Base-by-base conservation (phyloP, 1,140 invertebrate genomes). In the Drosophila orosa region DNA sequence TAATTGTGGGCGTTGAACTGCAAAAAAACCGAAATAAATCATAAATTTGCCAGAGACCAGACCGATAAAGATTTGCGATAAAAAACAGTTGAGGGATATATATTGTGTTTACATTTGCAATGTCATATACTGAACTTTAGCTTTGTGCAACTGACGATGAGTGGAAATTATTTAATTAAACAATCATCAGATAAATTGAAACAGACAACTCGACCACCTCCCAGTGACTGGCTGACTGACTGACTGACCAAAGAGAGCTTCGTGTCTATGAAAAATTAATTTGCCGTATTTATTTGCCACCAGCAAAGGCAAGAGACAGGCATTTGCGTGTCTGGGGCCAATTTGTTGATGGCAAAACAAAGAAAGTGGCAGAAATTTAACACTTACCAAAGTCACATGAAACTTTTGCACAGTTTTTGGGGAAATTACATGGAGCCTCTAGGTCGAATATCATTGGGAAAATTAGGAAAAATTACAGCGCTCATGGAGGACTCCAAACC, bases 1-100 rank as follows among this genome's bases (percentile, higher is more conserved):
- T 87, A 87, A 87, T 87, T 87, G 83, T 89, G 83, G 83, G 83
- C 83, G 83, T 87, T 87, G 83, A 87, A 87, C 83, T 89, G 83
- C 71, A 82, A 78, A 86, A 87, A 77, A 76, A 82, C 54, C 24
- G 52, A 67, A 63, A 79, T 52, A 72, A 66, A 69, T 71, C 59
- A 78, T 60, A 74, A 74, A 83, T 39, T 72, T 57, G 39, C 55
- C 42, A 44, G 19, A 50, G n/a, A 45, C 44, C 22, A 29, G n/a
- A 62, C 40, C 67, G 69, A 73, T 59, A 71, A 71, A 69, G 67
- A 71, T 71, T 69, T 39, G 33, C 24, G 33, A 56, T 61, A 66
- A 63, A 72, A 67, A 66, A 76, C 50, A 40, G 56, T 29, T 22
- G 63, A 39, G 27, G 47, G 24, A 48, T 40, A 56, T 50, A 58